These are phyloP conservation scores for Gibbula magus DNA, from an alignment of 2,888 invertebrate genomes.

Conservation along the genomic window DNA sequence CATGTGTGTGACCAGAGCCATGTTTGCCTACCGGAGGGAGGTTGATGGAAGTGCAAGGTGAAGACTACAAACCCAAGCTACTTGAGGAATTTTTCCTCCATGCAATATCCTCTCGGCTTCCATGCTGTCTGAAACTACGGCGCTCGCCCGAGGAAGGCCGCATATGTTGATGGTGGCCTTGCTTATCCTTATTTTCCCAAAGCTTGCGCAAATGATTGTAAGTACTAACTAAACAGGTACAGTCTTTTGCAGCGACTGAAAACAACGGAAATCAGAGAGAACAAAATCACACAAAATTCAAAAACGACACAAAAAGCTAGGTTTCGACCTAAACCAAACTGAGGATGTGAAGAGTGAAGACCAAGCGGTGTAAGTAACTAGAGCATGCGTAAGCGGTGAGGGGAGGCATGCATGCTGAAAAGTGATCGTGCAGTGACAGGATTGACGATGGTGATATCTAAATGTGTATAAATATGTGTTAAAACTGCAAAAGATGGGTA, in stretches of 20 bases:
- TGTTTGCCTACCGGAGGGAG: neutral
- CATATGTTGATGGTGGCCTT: conserved; percentile 44
- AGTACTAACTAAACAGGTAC: conserved; percentile 72
- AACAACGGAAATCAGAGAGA: conserved; percentile 46
- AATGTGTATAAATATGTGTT: neutral
- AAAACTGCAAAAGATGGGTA: no score
- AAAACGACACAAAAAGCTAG: conserved; percentile 20
- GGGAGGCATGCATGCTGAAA: neutral
- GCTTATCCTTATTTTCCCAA: conserved; percentile 73
- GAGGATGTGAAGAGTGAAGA: neutral
- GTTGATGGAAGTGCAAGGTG: conserved; percentile 13
- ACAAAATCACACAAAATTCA: conserved; percentile 17
- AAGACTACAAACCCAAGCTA: conserved; percentile 51
- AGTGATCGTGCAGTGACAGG: neutral
- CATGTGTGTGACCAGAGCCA: conserved; percentile 17
- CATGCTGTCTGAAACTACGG: conserved; percentile 26
- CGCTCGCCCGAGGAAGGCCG: neutral
- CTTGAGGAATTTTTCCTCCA: conserved; percentile 43
- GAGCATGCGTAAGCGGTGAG: neutral
- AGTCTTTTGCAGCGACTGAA: conserved; percentile 71
- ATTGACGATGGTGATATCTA: neutral
- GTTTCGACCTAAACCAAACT: neutral
- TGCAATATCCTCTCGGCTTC: conserved; percentile 37
- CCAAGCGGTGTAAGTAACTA: neutral
- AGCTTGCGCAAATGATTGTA: conserved; percentile 74